Percentiles rank a stretch among this genome's conserved stretches.
These are phyloP conservation scores for Nezara viridula DNA, from an alignment of 2,888 invertebrate species.

Conservation along the genomic window DNA sequence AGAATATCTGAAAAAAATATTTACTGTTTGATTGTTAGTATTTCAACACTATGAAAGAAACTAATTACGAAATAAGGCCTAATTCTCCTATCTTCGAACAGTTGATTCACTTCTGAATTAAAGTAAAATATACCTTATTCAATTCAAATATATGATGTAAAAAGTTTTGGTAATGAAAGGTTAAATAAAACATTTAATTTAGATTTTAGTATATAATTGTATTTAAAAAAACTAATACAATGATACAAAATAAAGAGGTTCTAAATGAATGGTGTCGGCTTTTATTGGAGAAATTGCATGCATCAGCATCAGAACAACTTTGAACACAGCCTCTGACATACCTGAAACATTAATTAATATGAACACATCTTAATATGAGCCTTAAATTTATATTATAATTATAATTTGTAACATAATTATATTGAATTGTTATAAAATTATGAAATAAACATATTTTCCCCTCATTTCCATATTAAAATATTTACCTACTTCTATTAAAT, in stretches of 20 bases:
- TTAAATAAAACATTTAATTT: background rate
- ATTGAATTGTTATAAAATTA: no score
- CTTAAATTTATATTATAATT: no score
- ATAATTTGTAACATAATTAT: no score
- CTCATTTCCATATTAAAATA: no score
- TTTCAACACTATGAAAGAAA: no score
- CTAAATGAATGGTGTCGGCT: conserved; percentile 1
- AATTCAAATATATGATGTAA: background rate
- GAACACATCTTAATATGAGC: background rate
- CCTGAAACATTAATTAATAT: conserved; percentile 71
- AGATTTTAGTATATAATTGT: conserved; percentile 45
- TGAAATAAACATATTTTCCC: no score
- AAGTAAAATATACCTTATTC: background rate
- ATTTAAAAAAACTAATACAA: conserved; percentile 44
- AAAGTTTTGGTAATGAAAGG: conserved; percentile 70
- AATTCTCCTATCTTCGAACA: no score
- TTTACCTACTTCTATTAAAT: no score
- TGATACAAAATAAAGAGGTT: conserved; percentile 31
- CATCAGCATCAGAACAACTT: conserved; percentile 93
- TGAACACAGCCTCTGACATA: conserved; percentile 95
- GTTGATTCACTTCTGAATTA: background rate
- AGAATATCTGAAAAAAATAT: no score
- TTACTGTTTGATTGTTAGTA: no score
- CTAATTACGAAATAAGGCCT: no score
- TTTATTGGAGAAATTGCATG: conserved; percentile 76